Percentiles rank a stretch among this genome's conserved stretches.
These are phyloP conservation scores for Bombus confusus DNA, from an alignment of 1,140 invertebrate genomes.

Conservation along the genomic window DNA sequence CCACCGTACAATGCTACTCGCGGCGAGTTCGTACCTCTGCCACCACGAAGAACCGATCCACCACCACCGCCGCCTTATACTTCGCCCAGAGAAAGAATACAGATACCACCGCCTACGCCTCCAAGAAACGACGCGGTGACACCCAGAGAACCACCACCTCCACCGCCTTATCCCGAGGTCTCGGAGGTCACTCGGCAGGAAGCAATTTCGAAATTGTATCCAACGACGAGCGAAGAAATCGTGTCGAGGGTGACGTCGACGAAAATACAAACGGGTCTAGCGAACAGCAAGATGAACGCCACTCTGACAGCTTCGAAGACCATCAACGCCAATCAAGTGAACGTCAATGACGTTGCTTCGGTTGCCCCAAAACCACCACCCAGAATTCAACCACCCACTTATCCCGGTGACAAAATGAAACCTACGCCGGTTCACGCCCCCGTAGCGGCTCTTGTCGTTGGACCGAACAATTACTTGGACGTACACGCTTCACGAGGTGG, in stretches of 20 bases:
- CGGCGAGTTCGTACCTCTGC: slow-evolving; percentile 73
- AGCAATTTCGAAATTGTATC: slow-evolving; percentile 62
- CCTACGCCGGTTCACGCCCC: slow-evolving; percentile 81
- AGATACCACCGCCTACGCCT: slow-evolving; percentile 80
- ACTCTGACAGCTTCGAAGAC: not conserved
- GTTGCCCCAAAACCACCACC: slow-evolving; percentile 77
- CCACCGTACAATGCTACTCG: slow-evolving; percentile 75
- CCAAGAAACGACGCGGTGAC: slow-evolving; percentile 79
- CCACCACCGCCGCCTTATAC: slow-evolving; percentile 77
- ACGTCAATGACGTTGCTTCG: not conserved
- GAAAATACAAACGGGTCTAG: slow-evolving; percentile 2
- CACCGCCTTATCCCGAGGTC: slow-evolving; percentile 84
- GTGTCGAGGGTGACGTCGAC: slow-evolving; percentile 32
- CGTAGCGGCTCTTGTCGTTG: slow-evolving; percentile 83
- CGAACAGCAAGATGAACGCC: slow-evolving; percentile 1
- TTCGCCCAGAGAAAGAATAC: slow-evolving; percentile 74
- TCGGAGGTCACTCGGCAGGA: slow-evolving; percentile 70
- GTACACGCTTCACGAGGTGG: slow-evolving; percentile 85
- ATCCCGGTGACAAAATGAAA: slow-evolving; percentile 84
- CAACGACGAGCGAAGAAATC: slow-evolving; percentile 37
- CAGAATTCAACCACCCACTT: slow-evolving; percentile 79
- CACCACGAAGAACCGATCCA: slow-evolving; percentile 72
- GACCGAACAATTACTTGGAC: slow-evolving; percentile 87
- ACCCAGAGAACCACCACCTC: slow-evolving; percentile 78
- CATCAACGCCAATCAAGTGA: not conserved